phyloP scores from a whole-genome alignment of 2,797 vertebrate species.

The Phataginus tetradactyla region DNA sequence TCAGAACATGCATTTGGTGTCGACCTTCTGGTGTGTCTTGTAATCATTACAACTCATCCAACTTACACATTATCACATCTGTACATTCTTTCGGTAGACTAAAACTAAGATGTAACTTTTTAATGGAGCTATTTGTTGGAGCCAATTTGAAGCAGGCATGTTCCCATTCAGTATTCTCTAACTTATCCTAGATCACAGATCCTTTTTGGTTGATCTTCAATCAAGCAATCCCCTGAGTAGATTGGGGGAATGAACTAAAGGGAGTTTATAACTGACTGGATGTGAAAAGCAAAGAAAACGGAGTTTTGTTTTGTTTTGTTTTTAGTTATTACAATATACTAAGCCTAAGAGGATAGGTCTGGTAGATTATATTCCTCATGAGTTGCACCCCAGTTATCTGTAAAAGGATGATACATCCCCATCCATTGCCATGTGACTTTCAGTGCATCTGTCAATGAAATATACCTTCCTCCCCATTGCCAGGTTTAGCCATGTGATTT shows the following conservation, averaged over 20 bases:
- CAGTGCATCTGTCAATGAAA: not conserved
- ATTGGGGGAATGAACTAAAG: not conserved
- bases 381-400: not conserved
- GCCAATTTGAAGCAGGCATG: not conserved
- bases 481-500: not conserved
- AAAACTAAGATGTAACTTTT: constrained; percentile 23
- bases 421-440: not conserved
- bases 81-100: not conserved
- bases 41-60: not conserved
- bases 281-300: not conserved
- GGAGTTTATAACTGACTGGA: not conserved
- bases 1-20: not conserved
- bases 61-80: not conserved
- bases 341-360: not conserved
- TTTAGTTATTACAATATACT: not conserved
- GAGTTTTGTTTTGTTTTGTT: not conserved
- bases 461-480: not conserved
- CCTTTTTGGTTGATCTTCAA: not conserved
- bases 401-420: not conserved
- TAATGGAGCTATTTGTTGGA: not conserved
- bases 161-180: not conserved
- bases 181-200: not conserved
- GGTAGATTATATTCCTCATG: not conserved
- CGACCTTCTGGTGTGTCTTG: not conserved
- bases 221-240: not conserved